Conservation (phyloP, 2,113 vertebrate species). For the Sebastes fasciatus region DNA sequence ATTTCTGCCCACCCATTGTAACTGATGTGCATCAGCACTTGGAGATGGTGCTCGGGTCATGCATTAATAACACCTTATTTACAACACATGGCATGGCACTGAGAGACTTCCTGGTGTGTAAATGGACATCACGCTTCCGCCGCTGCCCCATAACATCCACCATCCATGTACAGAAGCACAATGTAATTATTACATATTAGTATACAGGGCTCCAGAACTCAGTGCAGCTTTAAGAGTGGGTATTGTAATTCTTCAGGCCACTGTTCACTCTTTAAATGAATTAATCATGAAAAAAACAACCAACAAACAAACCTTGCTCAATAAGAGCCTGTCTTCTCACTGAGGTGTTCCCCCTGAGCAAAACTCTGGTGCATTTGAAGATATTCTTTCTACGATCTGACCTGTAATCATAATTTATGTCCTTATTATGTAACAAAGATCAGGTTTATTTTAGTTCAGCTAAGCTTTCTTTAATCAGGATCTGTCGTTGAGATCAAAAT, state of each 20-base stretch:
- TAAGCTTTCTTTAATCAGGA: background rate
- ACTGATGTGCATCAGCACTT: background rate
- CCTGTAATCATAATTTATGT: background rate
- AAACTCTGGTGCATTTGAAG: background rate
- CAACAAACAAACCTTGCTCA: background rate
- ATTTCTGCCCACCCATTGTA: background rate
- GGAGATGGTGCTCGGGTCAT: background rate
- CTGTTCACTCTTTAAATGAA: background rate
- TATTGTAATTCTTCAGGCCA: background rate
- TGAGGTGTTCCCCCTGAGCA: background rate
- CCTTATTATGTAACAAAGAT: background rate
- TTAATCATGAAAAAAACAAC: conserved; percentile 4
- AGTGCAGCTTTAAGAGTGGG: background rate
- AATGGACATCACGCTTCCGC: background rate
- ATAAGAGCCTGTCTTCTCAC: background rate
- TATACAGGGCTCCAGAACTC: background rate
- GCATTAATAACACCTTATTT: background rate
- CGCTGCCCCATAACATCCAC: background rate
- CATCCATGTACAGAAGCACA: background rate
- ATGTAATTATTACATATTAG: background rate
- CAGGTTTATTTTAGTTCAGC: background rate
- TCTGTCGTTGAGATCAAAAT: background rate
- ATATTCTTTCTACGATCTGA: background rate
- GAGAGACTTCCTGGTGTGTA: background rate
- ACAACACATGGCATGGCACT: background rate